Conservation (phyloP, 2,113 vertebrate species). For the Hylia prasina region DNA sequence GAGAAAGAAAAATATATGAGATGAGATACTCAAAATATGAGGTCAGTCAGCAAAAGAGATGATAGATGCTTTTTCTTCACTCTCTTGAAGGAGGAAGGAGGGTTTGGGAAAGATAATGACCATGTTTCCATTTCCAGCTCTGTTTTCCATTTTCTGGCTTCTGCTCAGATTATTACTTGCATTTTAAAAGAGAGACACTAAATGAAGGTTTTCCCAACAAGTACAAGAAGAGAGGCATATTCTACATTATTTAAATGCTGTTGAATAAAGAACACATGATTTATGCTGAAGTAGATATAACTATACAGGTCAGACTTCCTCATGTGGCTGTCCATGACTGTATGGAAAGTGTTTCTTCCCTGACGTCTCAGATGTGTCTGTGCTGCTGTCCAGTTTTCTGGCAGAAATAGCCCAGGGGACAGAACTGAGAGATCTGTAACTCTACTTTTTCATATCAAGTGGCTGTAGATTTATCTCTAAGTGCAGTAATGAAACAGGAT, state of each 20-base stretch:
- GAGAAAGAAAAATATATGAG: not conserved
- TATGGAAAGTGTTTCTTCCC: not conserved
- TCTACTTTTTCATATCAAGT: not conserved
- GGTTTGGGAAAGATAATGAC: not conserved
- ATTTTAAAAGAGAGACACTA: not conserved
- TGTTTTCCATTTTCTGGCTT: not conserved
- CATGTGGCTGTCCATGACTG: not conserved
- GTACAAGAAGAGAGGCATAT: not conserved
- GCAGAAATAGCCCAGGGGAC: not conserved
- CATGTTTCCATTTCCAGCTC: not conserved
- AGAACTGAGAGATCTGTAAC: not conserved
- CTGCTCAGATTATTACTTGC: not conserved
- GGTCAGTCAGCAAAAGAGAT: not conserved
- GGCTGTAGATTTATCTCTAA: not conserved
- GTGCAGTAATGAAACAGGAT: not conserved
- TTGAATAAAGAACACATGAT: not conserved
- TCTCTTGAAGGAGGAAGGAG: not conserved
- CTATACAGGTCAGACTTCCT: not conserved
- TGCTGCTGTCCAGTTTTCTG: not conserved
- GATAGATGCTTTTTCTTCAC: not conserved
- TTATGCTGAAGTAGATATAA: not conserved
- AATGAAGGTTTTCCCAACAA: not conserved
- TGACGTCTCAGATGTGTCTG: not conserved
- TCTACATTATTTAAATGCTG: not conserved
- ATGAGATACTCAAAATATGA: not conserved